Evolutionary conservation across 2,888 invertebrate species (phyloP), one percentile per base, ranked within the genome.

Genomic region (Eupithecia subfuscata): DNA sequence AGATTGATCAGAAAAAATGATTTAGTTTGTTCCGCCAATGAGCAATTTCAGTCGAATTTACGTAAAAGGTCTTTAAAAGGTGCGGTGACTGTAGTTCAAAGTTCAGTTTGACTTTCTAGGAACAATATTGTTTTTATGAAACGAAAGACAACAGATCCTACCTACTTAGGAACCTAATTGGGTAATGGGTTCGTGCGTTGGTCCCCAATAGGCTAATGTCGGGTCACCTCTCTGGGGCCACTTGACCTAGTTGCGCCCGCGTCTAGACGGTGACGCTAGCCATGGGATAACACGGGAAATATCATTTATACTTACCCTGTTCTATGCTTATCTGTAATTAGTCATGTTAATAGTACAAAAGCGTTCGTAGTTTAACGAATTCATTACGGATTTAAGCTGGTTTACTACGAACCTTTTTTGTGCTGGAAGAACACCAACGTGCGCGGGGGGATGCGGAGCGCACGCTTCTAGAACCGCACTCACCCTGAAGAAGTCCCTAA

Each of bases 181-280:
- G 67, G n/a, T 67, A 67, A 67, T 37, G 30, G 11, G 25, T 69
- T 37, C 22, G 70, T 40, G 52, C 60, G 63, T 64, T 48, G 71
- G 45, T 25, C 70, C 64, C 56, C 67, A 65, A 48, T 63, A 73
- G 37, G 64, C 67, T 12, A 73, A 71, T 73, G 60, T 60, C 25
- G 11, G 67, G 37, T 73, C 76, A 74, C 73, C 78, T 76, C 67
- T 67, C 70, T 74, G 75, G 56, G 79, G 75, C 76, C 78, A 71
- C 75, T 71, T 75, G 77, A 76, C 77, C 73, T 67, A 73, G 69
- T 69, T 73, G 48, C 25, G 65, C 45, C 11, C 70, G 18, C 11
- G 56, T 65, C 76, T 74, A 77, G 76, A 74, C 76, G 64, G 16
- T 71, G 71, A 60, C 64, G 30, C 25, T 52, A 40, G 12, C 40